Evolutionary conservation across 1,140 invertebrate species (phyloP), one percentile per base, ranked within the genome.

Genomic region (Eurosta solidaginis): DNA sequence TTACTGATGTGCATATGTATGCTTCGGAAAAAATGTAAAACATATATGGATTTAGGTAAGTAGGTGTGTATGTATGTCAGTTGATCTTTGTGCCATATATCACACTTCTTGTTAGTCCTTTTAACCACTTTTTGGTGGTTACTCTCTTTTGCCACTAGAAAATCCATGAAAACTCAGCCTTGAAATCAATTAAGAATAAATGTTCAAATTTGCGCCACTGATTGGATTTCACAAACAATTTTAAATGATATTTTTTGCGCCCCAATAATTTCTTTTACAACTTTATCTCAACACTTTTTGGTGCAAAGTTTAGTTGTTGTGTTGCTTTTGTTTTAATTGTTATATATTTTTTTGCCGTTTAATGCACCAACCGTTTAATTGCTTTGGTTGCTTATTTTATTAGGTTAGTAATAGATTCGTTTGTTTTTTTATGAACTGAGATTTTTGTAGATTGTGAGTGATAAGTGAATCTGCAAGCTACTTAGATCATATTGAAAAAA

Each of bases 41-140:
- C n/a, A 47, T n/a, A 47, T 5, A 47, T n/a, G n/a, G 14, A 14
- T 17, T 0, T 36, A 63, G 33, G 17, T 63, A n/a, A 10, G 50
- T 2, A 7, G 3, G 29, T 1, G 27, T 36, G 17, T 54, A 17
- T 12, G 0, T 17, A 0, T 22, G 33, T 40, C 33, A 14, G 4
- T n/a, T n/a, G n/a, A n/a, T n/a, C n/a, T n/a, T n/a, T n/a, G n/a
- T n/a, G 7, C 33, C 17, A 68, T 68, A 68, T 68, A 40, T 68
- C 59, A 68, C 59, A 68, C 59, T 68, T 68, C 59, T 40, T 40
- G 33, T 40, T 68, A 3, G 59, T 68, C 59, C 59, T 36, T 68
- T 59, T n/a, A n/a, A 29, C 54, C 54, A 17, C 27, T 29, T 59
- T 22, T 33, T 22, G 59, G 33, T 40, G 17, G 59, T 68, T 68